Conservation (phyloP, 1,140 invertebrate species). For the Cotesia typhae region DNA sequence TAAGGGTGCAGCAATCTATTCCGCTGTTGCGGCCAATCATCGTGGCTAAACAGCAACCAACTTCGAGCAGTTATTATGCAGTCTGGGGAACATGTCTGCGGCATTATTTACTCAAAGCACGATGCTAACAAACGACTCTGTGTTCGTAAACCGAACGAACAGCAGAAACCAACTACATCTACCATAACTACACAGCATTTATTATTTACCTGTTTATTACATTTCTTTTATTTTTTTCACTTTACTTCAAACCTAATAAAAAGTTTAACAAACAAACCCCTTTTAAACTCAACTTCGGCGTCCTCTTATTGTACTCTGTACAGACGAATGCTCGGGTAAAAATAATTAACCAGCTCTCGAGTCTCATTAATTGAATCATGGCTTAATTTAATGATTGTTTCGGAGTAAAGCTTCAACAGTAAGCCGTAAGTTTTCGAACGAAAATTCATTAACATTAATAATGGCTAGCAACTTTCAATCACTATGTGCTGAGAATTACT, state of each 20-base stretch:
- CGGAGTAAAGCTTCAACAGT: too few relatives aligned
- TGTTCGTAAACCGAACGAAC: slow-evolving; percentile 6
- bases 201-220: not conserved
- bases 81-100: slow-evolving; percentile 34
- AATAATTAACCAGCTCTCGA: too few relatives aligned
- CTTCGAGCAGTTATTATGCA: slow-evolving; percentile 46
- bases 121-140: slow-evolving; percentile 17
- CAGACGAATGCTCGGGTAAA: too few relatives aligned
- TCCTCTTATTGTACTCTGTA: not conserved
- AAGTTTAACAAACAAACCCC: too few relatives aligned
- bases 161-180: not conserved
- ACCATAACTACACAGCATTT: not conserved
- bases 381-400: too few relatives aligned
- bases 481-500: too few relatives aligned
- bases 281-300: not conserved
- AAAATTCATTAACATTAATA: too few relatives aligned
- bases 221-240: too few relatives aligned
- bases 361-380: too few relatives aligned
- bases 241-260: too few relatives aligned
- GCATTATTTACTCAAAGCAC: slow-evolving; percentile 31
- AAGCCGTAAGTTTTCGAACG: too few relatives aligned
- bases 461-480: too few relatives aligned
- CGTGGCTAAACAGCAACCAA: slow-evolving; percentile 41
- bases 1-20: slow-evolving; percentile 42
- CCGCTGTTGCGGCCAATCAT: slow-evolving; percentile 42